A percentile compares a stretch with the other conserved stretches of the same genome.
phyloP scores from a whole-genome alignment of 2,797 vertebrate genomes.

The Okamejei kenojei region DNA sequence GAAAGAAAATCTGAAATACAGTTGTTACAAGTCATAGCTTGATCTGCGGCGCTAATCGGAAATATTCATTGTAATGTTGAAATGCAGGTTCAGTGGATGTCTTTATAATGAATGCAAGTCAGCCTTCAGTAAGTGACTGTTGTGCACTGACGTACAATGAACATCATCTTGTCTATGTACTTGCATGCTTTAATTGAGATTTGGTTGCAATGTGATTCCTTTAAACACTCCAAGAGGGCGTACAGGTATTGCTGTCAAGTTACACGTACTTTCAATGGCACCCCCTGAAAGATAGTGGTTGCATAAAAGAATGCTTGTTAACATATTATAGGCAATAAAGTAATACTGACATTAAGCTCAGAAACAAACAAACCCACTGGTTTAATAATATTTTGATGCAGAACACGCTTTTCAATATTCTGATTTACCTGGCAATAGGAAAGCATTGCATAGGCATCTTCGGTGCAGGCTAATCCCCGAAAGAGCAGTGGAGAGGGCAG shows the following conservation, averaged over 20 bases:
- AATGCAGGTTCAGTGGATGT: not conserved
- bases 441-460: not conserved
- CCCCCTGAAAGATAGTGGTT: not conserved
- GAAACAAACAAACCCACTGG: not conserved
- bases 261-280: not conserved
- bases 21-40: not conserved
- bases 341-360: not conserved
- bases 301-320: not conserved
- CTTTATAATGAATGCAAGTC: not conserved
- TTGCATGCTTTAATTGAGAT: not conserved
- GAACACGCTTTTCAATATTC: not conserved
- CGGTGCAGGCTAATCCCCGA: not conserved
- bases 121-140: not conserved
- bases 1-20: not conserved
- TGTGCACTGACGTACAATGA: not conserved
- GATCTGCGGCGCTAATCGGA: not conserved
- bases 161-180: not conserved
- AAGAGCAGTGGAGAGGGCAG: not conserved
- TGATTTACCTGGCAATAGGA: not conserved
- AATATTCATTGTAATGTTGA: not conserved
- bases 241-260: not conserved
- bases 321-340: not conserved
- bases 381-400: not conserved
- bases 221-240: not conserved
- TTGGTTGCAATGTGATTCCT: not conserved